Evolutionary conservation across 1,140 invertebrate genomes (phyloP).

Genomic region (Portunus trituberculatus): DNA sequence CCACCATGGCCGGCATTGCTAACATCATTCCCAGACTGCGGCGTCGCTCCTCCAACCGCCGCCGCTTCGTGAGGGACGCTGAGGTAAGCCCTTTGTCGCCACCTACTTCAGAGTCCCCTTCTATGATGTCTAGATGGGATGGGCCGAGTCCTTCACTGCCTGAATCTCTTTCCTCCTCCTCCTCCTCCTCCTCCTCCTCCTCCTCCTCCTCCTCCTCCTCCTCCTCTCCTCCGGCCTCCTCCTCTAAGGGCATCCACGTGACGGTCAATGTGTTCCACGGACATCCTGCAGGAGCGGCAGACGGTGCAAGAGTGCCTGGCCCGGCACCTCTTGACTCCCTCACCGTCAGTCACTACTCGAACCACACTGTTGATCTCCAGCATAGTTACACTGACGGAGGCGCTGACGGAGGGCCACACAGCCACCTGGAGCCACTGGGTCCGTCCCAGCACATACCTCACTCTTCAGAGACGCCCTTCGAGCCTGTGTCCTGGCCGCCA

Average conservation of each 20-base stretch:
- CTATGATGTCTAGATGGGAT: not conserved
- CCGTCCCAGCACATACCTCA: not conserved
- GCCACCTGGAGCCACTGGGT: not conserved
- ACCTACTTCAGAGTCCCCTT: not conserved
- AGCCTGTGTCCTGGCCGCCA: not conserved
- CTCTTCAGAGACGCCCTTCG: not conserved
- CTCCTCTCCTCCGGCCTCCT: too few relatives aligned
- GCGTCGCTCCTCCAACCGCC: not conserved
- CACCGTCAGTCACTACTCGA: not conserved
- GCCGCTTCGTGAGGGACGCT: not conserved
- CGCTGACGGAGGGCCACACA: not conserved
- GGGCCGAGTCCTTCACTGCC: not conserved
- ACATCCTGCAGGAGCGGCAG: not conserved
- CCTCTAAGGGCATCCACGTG: not conserved
- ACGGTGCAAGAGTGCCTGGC: not conserved
- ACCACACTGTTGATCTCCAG: not conserved
- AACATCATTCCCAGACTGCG: not conserved
- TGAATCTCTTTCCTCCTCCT: not conserved
- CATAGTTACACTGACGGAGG: not conserved
- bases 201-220: not conserved
- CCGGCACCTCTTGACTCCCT: not conserved
- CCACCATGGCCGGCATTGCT: not conserved
- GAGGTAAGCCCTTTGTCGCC: not conserved
- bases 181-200: not conserved
- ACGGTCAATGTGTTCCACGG: not conserved